These are phyloP conservation scores for Drosophila lacteicornis DNA, from an alignment of 1,140 invertebrate species.

Conservation along the genomic window DNA sequence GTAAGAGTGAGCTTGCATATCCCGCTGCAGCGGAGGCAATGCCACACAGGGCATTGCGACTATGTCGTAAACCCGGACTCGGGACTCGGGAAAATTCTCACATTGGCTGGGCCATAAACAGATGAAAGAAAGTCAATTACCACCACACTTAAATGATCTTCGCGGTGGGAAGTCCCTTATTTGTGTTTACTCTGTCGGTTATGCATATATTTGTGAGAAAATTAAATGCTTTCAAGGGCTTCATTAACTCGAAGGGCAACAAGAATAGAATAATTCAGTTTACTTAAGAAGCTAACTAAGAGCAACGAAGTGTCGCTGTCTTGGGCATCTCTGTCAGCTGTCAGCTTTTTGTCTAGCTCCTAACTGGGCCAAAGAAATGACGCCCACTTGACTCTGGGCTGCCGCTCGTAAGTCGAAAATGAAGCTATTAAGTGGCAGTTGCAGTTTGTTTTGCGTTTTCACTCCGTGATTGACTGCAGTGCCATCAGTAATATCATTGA, in stretches of 20 bases:
- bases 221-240: constrained; percentile 1
- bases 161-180: background rate
- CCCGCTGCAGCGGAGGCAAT: constrained; percentile 3
- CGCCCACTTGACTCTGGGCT: constrained; percentile 48
- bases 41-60: constrained; percentile 24
- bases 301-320: background rate
- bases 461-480: constrained; percentile 35
- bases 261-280: background rate
- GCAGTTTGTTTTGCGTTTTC: constrained; percentile 69
- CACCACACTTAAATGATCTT: background rate
- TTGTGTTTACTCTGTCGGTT: background rate
- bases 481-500: constrained; percentile 45
- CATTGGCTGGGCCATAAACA: constrained; percentile 26
- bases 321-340: background rate
- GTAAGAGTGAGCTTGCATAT: constrained; percentile 46
- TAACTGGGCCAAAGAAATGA: constrained; percentile 31
- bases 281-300: background rate
- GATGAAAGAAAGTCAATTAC: constrained; percentile 42
- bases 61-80: constrained; percentile 21
- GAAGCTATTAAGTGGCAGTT: constrained; percentile 76
- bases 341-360: constrained; percentile 6
- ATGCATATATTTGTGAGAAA: constrained; percentile 7
- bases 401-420: constrained; percentile 47
- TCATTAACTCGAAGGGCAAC: background rate
- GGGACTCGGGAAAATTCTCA: constrained; percentile 20